These are phyloP conservation scores for Toxotes jaculatrix DNA, from an alignment of 2,113 vertebrate genomes.

Conservation along the genomic window DNA sequence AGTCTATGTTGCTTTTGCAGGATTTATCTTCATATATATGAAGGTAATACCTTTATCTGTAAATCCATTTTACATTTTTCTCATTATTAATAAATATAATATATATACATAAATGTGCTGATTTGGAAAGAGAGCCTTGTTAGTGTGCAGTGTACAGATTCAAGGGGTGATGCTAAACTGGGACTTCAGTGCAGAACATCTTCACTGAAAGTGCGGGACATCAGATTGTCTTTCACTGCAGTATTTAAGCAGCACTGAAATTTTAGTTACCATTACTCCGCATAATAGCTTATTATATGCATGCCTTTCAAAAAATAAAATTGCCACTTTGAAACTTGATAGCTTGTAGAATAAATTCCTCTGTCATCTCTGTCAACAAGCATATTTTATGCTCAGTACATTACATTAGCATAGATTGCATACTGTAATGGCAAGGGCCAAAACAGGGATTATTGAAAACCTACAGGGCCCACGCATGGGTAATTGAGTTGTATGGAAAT, in stretches of 20 bases:
- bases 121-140: neutral
- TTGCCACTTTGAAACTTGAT: conserved; percentile 41
- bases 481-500: conserved; percentile 51
- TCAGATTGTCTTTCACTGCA: neutral
- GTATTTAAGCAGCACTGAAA: conserved; percentile 22
- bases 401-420: conserved; percentile 41
- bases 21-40: too few relatives aligned
- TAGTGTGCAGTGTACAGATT: too few relatives aligned
- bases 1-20: too few relatives aligned
- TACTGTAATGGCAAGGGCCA: conserved; percentile 18
- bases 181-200: neutral
- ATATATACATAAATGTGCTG: too few relatives aligned
- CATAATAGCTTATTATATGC: conserved; percentile 22
- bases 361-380: conserved; percentile 34
- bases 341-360: conserved; percentile 28
- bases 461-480: conserved; percentile 39
- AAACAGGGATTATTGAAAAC: conserved; percentile 43
- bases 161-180: neutral
- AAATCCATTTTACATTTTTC: neutral
- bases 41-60: neutral
- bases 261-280: conserved; percentile 11
- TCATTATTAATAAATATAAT: too few relatives aligned
- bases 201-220: neutral
- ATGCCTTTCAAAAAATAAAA: conserved; percentile 37
- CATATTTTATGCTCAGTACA: conserved; percentile 24